Evolutionary conservation across 2,797 vertebrate genomes (phyloP).

Genomic region (Lophius americanus): DNA sequence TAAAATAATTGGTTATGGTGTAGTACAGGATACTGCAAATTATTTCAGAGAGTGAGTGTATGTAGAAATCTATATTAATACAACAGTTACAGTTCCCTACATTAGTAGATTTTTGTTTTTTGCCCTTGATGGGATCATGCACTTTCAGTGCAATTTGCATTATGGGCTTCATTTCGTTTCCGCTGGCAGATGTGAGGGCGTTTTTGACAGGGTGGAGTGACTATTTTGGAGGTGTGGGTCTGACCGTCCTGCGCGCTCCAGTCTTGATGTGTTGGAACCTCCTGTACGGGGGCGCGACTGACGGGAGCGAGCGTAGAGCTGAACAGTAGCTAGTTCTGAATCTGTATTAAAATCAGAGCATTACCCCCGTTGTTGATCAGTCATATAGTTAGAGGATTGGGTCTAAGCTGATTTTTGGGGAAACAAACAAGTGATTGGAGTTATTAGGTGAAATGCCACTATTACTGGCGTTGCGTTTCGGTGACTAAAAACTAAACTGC

Average conservation of each 20-base stretch:
- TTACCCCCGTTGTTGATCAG: not conserved
- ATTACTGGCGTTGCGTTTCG: conserved; percentile 31
- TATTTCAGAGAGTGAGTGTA: no score
- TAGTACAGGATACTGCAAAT: no score
- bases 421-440: not conserved
- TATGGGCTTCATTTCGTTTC: not conserved
- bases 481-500: conserved; percentile 62
- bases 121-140: not conserved
- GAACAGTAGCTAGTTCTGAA: not conserved
- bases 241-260: conserved; percentile 46
- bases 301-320: conserved; percentile 41
- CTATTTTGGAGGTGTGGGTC: conserved; percentile 18
- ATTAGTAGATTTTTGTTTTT: no score
- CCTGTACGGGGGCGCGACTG: conserved; percentile 55
- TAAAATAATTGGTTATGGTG: no score
- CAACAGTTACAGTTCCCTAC: no score
- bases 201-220: conserved; percentile 29
- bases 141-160: not conserved
- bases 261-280: conserved; percentile 61
- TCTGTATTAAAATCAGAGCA: not conserved
- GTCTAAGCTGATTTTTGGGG: not conserved
- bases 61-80: no score
- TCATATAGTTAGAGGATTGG: not conserved
- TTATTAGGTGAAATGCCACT: not conserved
- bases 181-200: conserved; percentile 20